A percentile compares a stretch with the other conserved stretches of the same genome.
These are phyloP conservation scores for Gymnopithys bicolor DNA, from an alignment of 2,797 vertebrate genomes.

Conservation along the genomic window DNA sequence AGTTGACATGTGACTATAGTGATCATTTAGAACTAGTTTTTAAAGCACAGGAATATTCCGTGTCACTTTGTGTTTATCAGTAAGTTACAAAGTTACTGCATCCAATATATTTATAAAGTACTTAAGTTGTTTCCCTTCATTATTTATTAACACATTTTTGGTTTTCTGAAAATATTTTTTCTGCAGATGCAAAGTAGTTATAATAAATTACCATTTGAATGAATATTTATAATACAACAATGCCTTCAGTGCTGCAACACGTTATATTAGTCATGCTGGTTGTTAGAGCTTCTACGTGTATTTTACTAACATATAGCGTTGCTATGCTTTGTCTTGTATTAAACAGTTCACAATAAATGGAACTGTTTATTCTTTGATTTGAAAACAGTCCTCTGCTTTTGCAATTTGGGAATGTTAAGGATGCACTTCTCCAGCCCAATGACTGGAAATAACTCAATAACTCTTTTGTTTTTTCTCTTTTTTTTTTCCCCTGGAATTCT, in stretches of 20 bases:
- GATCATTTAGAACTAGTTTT: not conserved
- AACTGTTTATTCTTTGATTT: not conserved
- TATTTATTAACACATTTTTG: not conserved
- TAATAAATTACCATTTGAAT: slow-evolving; percentile 32
- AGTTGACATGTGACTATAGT: not conserved
- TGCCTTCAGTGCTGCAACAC: not conserved
- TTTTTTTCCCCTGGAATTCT: not conserved
- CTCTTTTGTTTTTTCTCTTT: too few relatives aligned
- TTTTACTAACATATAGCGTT: not conserved
- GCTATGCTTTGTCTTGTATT: not conserved
- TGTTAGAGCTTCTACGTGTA: not conserved
- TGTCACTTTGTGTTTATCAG: not conserved
- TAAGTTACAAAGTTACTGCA: not conserved
- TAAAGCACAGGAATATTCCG: not conserved
- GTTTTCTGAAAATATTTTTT: slow-evolving; percentile 18
- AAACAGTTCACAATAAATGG: not conserved
- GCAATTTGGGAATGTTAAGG: not conserved
- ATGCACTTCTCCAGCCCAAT: not conserved
- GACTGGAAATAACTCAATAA: not conserved
- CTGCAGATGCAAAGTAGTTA: not conserved
- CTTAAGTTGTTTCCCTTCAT: not conserved
- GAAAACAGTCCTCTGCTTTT: not conserved
- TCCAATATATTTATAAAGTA: not conserved
- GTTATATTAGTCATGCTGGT: not conserved
- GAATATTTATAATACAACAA: slow-evolving; percentile 25